Evolutionary conservation across 2,888 invertebrate genomes (phyloP).

Genomic region (Mycalesis mineus): DNA sequence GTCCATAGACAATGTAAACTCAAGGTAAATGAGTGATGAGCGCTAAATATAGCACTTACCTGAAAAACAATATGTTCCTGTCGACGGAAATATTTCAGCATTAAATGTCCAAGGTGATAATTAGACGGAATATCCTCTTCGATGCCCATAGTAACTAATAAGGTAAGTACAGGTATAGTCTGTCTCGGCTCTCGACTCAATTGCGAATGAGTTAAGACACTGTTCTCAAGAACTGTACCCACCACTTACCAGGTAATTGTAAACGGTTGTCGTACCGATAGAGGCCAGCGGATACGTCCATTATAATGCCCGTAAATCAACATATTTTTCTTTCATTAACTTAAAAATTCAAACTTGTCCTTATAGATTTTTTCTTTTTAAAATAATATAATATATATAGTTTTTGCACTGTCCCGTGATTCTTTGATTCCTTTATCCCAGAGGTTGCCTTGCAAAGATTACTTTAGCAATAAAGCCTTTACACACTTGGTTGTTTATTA

Average conservation of each 20-base stretch:
- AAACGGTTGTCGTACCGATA: neutral
- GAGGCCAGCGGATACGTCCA: neutral
- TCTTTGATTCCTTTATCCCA: too few relatives aligned
- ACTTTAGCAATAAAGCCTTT: too few relatives aligned
- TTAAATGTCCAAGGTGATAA: slow-evolving; percentile 43
- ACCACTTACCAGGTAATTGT: neutral
- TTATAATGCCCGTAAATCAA: neutral
- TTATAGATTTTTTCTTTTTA: too few relatives aligned
- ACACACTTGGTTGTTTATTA: too few relatives aligned
- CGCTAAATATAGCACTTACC: slow-evolving; percentile 17
- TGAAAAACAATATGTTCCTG: slow-evolving; percentile 21
- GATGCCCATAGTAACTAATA: neutral
- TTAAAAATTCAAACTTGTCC: too few relatives aligned
- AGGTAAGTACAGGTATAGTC: neutral
- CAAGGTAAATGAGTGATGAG: neutral
- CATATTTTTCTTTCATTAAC: too few relatives aligned
- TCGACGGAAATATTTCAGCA: slow-evolving; percentile 37
- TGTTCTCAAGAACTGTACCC: neutral
- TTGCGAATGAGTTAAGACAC: neutral
- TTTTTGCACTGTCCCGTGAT: too few relatives aligned
- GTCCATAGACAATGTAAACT: too few relatives aligned
- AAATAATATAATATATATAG: too few relatives aligned
- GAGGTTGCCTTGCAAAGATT: too few relatives aligned
- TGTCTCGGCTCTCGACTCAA: neutral
- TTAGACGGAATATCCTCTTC: slow-evolving; percentile 17